Conservation (phyloP, 1,140 invertebrate genomes). For the Metopolophium dirhodum region DNA sequence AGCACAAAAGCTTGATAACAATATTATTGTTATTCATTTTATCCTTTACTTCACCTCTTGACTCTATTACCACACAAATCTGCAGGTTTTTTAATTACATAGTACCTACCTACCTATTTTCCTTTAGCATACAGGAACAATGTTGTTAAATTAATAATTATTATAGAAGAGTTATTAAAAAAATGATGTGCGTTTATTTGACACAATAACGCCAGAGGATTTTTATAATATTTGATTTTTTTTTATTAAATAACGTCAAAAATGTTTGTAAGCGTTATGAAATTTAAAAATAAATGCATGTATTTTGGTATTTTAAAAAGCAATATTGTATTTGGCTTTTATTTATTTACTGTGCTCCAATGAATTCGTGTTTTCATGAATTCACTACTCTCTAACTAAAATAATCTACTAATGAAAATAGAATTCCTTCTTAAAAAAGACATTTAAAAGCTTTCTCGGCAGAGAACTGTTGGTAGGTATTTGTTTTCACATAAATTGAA, state of each 20-base stretch:
- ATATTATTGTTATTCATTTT: too few species aligned
- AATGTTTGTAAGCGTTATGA: neutral
- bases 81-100: too few species aligned
- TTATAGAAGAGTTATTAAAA: neutral
- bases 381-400: neutral
- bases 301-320: neutral
- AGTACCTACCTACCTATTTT: too few species aligned
- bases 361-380: neutral
- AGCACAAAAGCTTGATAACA: too few species aligned
- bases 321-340: neutral
- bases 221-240: neutral
- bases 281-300: neutral
- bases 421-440: neutral
- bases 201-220: neutral
- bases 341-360: neutral
- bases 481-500: slow-evolving; percentile 6
- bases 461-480: neutral
- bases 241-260: neutral
- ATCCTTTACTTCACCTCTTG: too few species aligned
- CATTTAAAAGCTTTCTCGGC: neutral
- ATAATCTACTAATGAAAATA: neutral
- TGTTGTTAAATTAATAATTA: too few species aligned
- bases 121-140: too few species aligned
- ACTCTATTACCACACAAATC: too few species aligned
- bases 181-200: neutral